Base-by-base conservation (phyloP, 2,113 vertebrate species). In the Potamarius usumacintae region DNA sequence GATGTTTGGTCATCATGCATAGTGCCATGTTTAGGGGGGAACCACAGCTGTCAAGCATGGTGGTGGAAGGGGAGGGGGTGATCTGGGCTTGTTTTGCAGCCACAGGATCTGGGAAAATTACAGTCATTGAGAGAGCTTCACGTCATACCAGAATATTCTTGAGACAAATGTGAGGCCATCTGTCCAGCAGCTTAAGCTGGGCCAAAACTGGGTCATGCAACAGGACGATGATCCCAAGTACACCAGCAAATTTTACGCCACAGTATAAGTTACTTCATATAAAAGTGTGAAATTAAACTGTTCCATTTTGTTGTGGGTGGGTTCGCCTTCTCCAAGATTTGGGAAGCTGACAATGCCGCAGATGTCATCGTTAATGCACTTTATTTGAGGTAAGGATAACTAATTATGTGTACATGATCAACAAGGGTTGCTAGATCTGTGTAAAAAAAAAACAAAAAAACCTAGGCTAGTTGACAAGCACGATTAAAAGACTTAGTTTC, bases 21-120 rank as follows among this genome's bases (percentile, higher is more conserved):
- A 53, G 10, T 7, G 52, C 7, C 0, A 53, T 1, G 10, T 11
- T 1, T 1, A 7, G 9, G 7, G 10, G 7, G 7, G 52, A 0
- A 9, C 52, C 7, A 53, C 52, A 53, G 1, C 52, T 53, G 52
- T 53, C 52, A 53, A 53, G 10, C 52, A 53, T 53, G 52, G 7
- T 53, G 52, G 10, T 42, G 34, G 34, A 42, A 2, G 34, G 34
- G 52, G 52, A 1, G 58, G 6, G 58, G 17, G n/a, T 20, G 58
- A 62, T 18, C 6, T 22, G 63, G 63, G 63, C 25, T 25, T 65
- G 63, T n/a, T 62, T 18, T 62, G 18, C 58, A 62, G 58, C 15
- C 58, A 62, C 58, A 42, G 34, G n/a, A n/a, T 42, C 18, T 62
- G 18, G 0, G 58, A 62, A 62, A 7, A 14, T 60, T 60, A 60